Conservation (phyloP, 2,113 vertebrate species). For the Calyptomena viridis region DNA sequence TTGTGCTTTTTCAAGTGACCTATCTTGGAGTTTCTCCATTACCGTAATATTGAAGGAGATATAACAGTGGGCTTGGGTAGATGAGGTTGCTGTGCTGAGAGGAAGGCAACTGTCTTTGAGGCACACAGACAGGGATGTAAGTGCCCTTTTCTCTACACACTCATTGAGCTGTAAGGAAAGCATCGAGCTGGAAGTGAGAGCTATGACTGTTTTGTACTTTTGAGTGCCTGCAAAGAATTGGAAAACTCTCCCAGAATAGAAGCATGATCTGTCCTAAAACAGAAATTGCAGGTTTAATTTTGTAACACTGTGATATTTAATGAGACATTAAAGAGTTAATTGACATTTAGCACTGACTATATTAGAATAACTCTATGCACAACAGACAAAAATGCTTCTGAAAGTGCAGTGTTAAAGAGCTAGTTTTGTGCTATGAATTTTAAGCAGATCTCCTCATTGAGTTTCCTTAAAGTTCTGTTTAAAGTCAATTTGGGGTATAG, state of each 20-base stretch:
- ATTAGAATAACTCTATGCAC: not conserved
- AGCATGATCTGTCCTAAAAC: not conserved
- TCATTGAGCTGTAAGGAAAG: not conserved
- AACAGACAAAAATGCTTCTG: not conserved
- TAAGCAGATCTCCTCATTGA: not conserved
- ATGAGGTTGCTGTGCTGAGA: not conserved
- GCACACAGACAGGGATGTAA: not conserved
- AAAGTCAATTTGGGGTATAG: rapidly evolving
- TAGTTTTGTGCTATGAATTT: not conserved
- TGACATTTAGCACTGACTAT: not conserved
- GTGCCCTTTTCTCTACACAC: not conserved
- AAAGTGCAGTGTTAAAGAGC: not conserved
- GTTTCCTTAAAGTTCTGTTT: not conserved
- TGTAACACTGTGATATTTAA: not conserved
- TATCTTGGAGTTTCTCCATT: not conserved
- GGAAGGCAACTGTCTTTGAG: not conserved
- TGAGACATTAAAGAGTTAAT: not conserved
- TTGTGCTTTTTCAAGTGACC: not conserved
- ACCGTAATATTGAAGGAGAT: not conserved
- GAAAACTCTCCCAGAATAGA: not conserved
- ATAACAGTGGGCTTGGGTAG: not conserved
- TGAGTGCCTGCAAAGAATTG: not conserved
- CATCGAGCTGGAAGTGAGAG: not conserved
- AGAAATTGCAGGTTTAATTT: not conserved
- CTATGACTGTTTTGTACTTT: not conserved